Evolutionary conservation across 2,797 vertebrate genomes (phyloP), one percentile per base, ranked within the genome.

Genomic region (Pampus argenteus): DNA sequence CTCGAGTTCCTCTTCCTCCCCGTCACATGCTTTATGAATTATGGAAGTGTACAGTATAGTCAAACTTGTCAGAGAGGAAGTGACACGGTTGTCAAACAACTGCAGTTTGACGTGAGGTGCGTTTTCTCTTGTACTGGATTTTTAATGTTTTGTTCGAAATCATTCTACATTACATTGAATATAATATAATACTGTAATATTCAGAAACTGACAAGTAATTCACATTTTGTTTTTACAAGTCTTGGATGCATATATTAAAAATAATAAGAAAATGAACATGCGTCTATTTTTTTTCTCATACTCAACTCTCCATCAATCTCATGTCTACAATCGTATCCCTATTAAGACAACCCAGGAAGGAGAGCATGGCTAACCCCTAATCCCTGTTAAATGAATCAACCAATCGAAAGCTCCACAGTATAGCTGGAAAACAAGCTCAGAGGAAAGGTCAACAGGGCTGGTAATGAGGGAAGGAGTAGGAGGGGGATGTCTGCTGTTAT

Each of bases 361-460:
- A 51, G 54, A 71, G 76, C 63, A 29, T 42, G 26, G 70, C 76
- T 63, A 81, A 80, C 58, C 66, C 48, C 45, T 90, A 83, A 90
- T 88, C 88, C 83, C 78, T 74, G 73, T 75, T 86, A 90, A 89
- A 86, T 82, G 84, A 90, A 88, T 81, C 76, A 75, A 69, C 67
- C 67, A 73, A 91, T 92, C 82, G 47, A 93, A 91, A 55, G 78
- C 83, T 75, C 78, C 87, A 78, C 82, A 84, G 88, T 82, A 81
- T 20, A 63, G 77, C 80, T 84, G 79, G 81, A 86, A 89, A 89
- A 87, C 64, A 14, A 86, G 76, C 86, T 74, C 52, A 0, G 28
- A 63, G 38, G 74, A 92, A 92, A 93, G 91, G 90, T 92, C 86
- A 92, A 84, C 76, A 73, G 70, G 70, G 85, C 76, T 73, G 79